phyloP scores from a whole-genome alignment of 2,113 vertebrate genomes.

The Gopherus evgoodei region DNA sequence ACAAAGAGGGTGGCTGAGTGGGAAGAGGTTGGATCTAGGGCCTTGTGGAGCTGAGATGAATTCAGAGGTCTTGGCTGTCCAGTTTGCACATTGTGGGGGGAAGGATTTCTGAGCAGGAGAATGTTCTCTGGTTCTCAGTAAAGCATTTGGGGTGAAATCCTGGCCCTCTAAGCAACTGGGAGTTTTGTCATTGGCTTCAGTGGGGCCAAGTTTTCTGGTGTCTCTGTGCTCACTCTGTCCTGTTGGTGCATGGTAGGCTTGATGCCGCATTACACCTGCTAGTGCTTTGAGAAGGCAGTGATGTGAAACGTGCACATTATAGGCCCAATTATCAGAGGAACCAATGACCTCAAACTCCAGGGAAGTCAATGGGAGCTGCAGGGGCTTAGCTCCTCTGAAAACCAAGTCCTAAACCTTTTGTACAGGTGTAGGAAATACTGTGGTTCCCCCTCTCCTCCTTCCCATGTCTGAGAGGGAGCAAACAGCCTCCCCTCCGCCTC shows the following conservation, averaged over 20 bases:
- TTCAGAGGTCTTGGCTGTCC: neutral
- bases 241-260: neutral
- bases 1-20: neutral
- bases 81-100: neutral
- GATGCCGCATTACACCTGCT: neutral
- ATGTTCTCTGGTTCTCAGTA: neutral
- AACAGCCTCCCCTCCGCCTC: neutral
- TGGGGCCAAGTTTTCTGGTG: rapidly evolving
- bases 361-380: rapidly evolving
- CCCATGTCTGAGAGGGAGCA: neutral
- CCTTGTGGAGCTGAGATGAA: neutral
- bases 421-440: neutral
- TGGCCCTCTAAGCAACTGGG: neutral
- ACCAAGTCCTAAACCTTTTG: rapidly evolving
- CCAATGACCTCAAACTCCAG: rapidly evolving
- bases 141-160: rapidly evolving
- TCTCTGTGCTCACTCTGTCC: neutral
- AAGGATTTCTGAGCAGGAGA: neutral
- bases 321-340: rapidly evolving
- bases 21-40: neutral
- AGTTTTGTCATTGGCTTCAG: neutral
- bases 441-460: neutral
- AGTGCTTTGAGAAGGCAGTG: neutral
- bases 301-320: neutral
- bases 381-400: rapidly evolving